Evolutionary conservation across 2,113 vertebrate genomes (phyloP).

Genomic region (Aldabrachelys gigantea): DNA sequence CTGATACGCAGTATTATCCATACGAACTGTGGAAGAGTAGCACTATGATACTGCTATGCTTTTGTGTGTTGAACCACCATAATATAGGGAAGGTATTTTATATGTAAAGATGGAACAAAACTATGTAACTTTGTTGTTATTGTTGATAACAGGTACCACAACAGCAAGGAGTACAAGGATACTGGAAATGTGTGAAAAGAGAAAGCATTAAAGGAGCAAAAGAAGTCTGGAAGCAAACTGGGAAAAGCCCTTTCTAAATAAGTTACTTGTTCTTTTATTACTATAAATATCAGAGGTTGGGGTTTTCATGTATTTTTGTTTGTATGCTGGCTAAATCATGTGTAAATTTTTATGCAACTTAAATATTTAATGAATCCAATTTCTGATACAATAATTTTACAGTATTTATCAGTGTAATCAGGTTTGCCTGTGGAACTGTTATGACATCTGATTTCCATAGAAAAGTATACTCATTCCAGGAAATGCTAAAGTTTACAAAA

Average conservation of each 20-base stretch:
- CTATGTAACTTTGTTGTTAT: slow-evolving; percentile 10
- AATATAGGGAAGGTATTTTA: background rate
- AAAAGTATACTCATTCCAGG: background rate
- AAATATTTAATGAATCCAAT: slow-evolving; percentile 23
- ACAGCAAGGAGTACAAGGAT: slow-evolving; percentile 87
- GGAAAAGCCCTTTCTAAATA: slow-evolving; percentile 85
- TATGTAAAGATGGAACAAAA: slow-evolving; percentile 17
- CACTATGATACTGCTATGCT: rapidly evolving
- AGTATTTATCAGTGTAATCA: slow-evolving; percentile 19
- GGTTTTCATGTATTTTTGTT: slow-evolving; percentile 50
- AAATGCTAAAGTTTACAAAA: slow-evolving; percentile 25
- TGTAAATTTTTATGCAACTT: slow-evolving; percentile 23
- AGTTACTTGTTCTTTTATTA: background rate
- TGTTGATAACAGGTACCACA: slow-evolving; percentile 85
- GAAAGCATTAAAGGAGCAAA: slow-evolving; percentile 94
- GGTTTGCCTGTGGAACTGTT: slow-evolving; percentile 36
- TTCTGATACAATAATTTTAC: slow-evolving; percentile 46
- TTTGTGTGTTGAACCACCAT: background rate
- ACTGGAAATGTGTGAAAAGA: slow-evolving; percentile 96
- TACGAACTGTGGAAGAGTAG: background rate
- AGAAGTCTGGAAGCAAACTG: slow-evolving; percentile 86
- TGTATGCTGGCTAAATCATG: slow-evolving; percentile 37
- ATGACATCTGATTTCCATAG: background rate
- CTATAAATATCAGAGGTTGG: background rate
- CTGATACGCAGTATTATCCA: background rate